Base-by-base conservation (phyloP, 2,797 vertebrate species). In the Catamblyrhynchus diadema region DNA sequence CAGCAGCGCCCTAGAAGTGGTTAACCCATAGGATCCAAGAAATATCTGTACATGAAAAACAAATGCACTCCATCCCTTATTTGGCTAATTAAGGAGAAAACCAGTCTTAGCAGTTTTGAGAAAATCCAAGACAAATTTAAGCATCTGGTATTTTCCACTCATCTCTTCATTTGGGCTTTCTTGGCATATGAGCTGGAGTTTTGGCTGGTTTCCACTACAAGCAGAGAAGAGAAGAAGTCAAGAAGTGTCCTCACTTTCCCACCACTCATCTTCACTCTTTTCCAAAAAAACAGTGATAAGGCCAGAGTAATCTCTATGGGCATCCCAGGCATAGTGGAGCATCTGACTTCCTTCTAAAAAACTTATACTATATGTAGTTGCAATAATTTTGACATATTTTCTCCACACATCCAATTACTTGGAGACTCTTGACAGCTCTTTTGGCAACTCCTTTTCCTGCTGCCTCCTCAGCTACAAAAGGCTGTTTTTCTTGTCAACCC, bases 131-230 rank as follows among this genome's bases (percentile, higher is more conserved):
- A 45, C 32, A 88, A 91, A 61, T 88, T 28, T 42, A 86, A 91
- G 95, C 93, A 94, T 94, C 91, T 94, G 94, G 33, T 94, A 71
- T 88, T 96, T 96, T 91, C 81, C 51, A 81, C 66, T 81, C 37
- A 32, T 84, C 87, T 42, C 74, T 86, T 81, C 81, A 6, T 67
- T 90, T 67, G 60, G 73, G 70, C 59, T 94, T 77, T 93, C 88
- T 90, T 95, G 82, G 73, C 90, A 66, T 70, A 66, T 73, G 77
- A 96, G 93, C 78, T 96, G 85, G 84, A 32, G 70, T 79, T 93
- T 79, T 96, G 95, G 96, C 89, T 61, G 77, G 50, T 67, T 93
- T 91, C 96, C 95, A 95, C 53, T 77, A 77, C 70, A 94, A 96
- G 77, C 91, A 96, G 73, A 83, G 54, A 62, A 47, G 21, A 81